Conservation (phyloP, 2,113 vertebrate genomes). For the Butorides virescens region DNA sequence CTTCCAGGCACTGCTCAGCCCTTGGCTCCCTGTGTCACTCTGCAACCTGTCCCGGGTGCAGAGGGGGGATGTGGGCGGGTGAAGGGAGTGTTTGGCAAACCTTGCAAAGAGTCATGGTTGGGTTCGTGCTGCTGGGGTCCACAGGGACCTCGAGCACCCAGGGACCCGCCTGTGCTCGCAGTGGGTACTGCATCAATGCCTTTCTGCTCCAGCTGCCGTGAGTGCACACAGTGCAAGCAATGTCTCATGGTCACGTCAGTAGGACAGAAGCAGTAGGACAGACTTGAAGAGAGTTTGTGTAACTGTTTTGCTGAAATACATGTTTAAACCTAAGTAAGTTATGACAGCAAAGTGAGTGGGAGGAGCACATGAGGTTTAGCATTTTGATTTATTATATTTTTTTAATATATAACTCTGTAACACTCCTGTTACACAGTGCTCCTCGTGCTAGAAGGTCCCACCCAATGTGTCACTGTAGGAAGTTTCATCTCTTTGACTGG, state of each 20-base stretch:
- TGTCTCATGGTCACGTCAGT: not conserved
- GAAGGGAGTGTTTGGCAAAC: not conserved
- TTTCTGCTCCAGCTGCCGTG: not conserved
- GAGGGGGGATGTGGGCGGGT: fast-evolving
- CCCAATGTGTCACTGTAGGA: not conserved
- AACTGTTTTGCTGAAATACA: not conserved
- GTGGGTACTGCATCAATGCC: fast-evolving
- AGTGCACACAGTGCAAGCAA: fast-evolving
- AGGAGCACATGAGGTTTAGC: not conserved
- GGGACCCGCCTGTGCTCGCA: fast-evolving
- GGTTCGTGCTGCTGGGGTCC: not conserved
- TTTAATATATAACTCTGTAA: too few species aligned
- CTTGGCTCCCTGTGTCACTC: not conserved
- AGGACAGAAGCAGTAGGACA: not conserved
- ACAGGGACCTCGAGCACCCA: not conserved
- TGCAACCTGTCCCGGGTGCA: not conserved
- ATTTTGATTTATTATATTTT: not conserved
- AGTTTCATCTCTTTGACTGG: not conserved
- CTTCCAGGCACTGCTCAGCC: not conserved
- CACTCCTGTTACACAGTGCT: fast-evolving
- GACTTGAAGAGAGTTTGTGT: not conserved
- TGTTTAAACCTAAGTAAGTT: not conserved
- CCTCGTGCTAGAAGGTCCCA: not conserved
- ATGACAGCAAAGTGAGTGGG: not conserved
- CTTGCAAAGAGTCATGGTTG: fast-evolving